phyloP scores from a whole-genome alignment of 1,140 invertebrate species.

The Atopsyche davidsoni region DNA sequence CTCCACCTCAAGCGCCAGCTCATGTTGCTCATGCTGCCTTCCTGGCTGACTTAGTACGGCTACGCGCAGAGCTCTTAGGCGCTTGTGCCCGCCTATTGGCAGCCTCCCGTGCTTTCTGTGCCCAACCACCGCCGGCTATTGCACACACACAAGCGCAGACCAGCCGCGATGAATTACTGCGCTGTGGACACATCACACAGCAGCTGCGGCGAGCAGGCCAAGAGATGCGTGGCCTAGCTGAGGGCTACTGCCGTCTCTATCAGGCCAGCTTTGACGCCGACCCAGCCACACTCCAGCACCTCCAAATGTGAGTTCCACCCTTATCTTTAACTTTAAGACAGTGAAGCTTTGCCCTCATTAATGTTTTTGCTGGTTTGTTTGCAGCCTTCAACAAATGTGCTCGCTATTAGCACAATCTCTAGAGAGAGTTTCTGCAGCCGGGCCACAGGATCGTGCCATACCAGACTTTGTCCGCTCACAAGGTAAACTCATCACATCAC shows the following conservation, averaged over 20 bases:
- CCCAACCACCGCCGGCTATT: slow-evolving; percentile 88
- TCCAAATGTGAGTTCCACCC: slow-evolving; percentile 53
- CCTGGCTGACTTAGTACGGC: slow-evolving; percentile 70
- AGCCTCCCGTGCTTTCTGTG: slow-evolving; percentile 75
- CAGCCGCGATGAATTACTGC: slow-evolving; percentile 69
- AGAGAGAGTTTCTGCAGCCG: slow-evolving; percentile 58
- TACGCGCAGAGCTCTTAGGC: slow-evolving; percentile 71
- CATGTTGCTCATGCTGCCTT: no score
- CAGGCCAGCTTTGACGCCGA: slow-evolving; percentile 92
- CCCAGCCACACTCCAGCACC: slow-evolving; percentile 72
- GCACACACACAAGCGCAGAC: slow-evolving; percentile 66
- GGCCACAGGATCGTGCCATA: slow-evolving; percentile 37
- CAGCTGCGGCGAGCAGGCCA: slow-evolving; percentile 73
- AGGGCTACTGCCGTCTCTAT: slow-evolving; percentile 76
- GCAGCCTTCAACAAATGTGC: slow-evolving; percentile 71
- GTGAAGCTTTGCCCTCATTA: not conserved
- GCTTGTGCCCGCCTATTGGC: slow-evolving; percentile 68
- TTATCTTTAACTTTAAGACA: not conserved
- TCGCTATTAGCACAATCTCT: slow-evolving; percentile 68
- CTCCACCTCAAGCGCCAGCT: no score
- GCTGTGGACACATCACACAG: slow-evolving; percentile 75
- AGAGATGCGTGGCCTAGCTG: slow-evolving; percentile 67
- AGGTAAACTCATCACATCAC: slow-evolving; percentile 10
- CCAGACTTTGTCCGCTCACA: slow-evolving; percentile 39
- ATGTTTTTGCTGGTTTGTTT: slow-evolving; percentile 15